Percentiles rank a stretch among this genome's conserved stretches.
phyloP scores from a whole-genome alignment of 1,140 invertebrate species.

The Drosophila kepulauana region DNA sequence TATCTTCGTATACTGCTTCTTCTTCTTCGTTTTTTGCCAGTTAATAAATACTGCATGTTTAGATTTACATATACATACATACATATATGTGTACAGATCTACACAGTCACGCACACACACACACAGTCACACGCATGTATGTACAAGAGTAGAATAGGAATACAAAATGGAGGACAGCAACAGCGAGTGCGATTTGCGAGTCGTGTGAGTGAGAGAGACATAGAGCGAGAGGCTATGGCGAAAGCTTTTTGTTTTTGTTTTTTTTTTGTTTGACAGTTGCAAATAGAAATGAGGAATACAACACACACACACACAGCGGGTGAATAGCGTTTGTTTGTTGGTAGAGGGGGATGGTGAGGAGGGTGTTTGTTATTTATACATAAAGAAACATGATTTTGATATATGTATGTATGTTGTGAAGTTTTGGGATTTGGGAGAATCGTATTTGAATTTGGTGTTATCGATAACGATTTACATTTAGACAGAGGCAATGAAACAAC shows the following conservation, averaged over 20 bases:
- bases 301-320: background rate
- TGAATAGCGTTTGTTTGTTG: background rate
- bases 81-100: constrained; percentile 22
- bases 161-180: constrained; percentile 17
- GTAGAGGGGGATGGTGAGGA: too few species aligned
- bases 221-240: constrained; percentile 10
- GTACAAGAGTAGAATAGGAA: constrained; percentile 36
- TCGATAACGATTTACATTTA: constrained; percentile 61
- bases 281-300: constrained; percentile 3
- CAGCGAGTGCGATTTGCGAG: constrained; percentile 13
- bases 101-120: constrained; percentile 28
- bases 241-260: background rate
- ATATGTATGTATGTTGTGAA: background rate
- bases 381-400: background rate
- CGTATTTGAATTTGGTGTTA: constrained; percentile 13
- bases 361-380: constrained; percentile 1
- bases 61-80: background rate
- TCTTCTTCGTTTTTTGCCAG: constrained; percentile 2
- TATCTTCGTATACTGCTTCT: background rate
- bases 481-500: constrained; percentile 35
- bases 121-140: constrained; percentile 19
- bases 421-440: background rate
- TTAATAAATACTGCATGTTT: constrained; percentile 1
- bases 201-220: constrained; percentile 7
- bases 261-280: background rate